Evolutionary conservation across 2,113 vertebrate genomes (phyloP).

Genomic region (Notechis scutatus): DNA sequence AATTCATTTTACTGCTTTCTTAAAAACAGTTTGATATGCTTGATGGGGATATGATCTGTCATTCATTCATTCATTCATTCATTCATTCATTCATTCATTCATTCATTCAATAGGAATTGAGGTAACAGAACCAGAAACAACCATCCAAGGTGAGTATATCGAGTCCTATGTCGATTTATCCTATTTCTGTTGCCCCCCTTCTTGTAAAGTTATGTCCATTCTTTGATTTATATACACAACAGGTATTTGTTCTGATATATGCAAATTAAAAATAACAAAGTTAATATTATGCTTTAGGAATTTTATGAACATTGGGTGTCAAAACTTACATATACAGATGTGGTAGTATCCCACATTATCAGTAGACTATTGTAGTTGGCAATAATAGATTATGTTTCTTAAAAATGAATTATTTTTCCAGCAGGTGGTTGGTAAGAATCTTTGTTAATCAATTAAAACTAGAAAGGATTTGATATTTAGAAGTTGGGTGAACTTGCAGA

Average conservation of each 20-base stretch:
- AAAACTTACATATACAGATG: neutral
- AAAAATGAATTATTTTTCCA: neutral
- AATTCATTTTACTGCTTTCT: neutral
- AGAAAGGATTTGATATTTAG: neutral
- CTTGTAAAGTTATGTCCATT: neutral
- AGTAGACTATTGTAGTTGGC: neutral
- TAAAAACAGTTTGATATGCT: neutral
- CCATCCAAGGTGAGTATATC: conserved; percentile 75
- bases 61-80: neutral
- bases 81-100: neutral
- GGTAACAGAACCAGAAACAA: conserved; percentile 75
- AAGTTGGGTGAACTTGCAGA: neutral
- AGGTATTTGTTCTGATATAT: neutral
- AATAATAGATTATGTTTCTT: neutral
- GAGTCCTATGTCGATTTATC: neutral
- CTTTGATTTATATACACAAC: neutral
- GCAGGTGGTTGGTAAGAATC: neutral
- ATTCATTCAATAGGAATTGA: conserved; percentile 66
- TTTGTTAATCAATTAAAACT: neutral
- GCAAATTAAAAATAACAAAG: neutral
- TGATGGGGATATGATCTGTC: neutral
- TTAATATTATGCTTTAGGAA: neutral
- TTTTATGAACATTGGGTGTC: neutral
- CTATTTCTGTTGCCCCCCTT: neutral
- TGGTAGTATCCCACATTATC: neutral